Evolutionary conservation across 2,888 invertebrate genomes (phyloP).

Genomic region (Noctua comes): DNA sequence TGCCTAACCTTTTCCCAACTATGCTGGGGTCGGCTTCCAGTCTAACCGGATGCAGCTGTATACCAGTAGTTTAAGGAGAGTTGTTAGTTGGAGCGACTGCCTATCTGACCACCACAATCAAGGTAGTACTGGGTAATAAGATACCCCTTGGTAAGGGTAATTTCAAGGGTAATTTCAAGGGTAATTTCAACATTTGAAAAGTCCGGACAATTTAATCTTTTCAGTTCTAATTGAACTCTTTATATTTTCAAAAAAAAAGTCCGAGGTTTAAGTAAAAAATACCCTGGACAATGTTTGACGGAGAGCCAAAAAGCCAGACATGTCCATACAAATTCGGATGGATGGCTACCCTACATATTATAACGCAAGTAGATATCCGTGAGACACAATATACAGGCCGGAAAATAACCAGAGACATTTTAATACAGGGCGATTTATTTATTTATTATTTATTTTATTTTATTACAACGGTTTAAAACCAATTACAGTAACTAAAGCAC

Average conservation of each 20-base stretch:
- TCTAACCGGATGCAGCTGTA: no score
- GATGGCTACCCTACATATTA: conserved; percentile 8
- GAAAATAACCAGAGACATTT: conserved; percentile 60
- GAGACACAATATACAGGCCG: conserved; percentile 57
- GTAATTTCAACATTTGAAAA: not conserved
- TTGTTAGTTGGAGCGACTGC: no score
- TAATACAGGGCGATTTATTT: conserved; percentile 61
- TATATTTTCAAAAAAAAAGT: not conserved
- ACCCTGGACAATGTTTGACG: not conserved
- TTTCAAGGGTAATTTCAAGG: not conserved
- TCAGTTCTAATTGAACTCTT: not conserved
- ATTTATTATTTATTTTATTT: no score
- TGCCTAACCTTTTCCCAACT: no score
- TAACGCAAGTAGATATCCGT: conserved; percentile 62
- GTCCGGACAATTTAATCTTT: not conserved
- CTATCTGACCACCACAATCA: no score
- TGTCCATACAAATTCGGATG: not conserved
- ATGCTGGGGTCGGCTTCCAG: no score
- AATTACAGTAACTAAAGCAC: no score
- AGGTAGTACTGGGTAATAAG: no score
- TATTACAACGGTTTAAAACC: no score
- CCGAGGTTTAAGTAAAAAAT: not conserved
- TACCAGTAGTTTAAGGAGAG: no score
- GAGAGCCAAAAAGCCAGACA: not conserved
- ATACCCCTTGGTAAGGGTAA: no score